Base-by-base conservation (phyloP, 1,140 invertebrate genomes). In the Heliothis subflexa region DNA sequence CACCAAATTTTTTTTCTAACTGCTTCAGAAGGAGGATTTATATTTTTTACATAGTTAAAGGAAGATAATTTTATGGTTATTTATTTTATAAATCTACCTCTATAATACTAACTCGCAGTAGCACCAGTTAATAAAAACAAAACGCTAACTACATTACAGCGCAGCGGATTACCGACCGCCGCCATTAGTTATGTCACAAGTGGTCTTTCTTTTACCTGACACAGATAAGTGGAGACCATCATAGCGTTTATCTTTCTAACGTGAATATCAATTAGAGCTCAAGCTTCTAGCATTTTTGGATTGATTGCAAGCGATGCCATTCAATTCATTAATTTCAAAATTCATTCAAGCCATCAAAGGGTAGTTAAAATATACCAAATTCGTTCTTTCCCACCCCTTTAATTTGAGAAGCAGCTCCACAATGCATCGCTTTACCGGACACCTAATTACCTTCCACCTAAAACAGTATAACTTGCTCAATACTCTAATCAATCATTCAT, bases 401-500 rank as follows among this genome's bases (percentile, higher is more conserved):
- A 12, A 18, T 14, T 18, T 1, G 9, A 1, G 21, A 45, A 49
- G 54, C 10, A 47, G 33, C 18, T 61, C 40, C 68, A 28, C 66
- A 16, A 13, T 59, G 61, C 78, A 75, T 61, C 64, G 50, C 54
- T 76, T 78, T 49, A 74, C 76, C 45, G 45, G 52, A 11, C 54
- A 49, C 55, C 18, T 50, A 61, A 74, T 50, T 59, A 40, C 52
- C 21, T 33, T 28, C 50, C 57, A 50, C 57, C 18, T 28, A 50
- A 10, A 33, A 62, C 64, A 28, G 21, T 50, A 68, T n/a, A 62
- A 74, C 72, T 74, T 74, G 66, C 61, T 78, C 74, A 77, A 55
- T 68, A 55, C 59, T 55, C 74, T 77, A 77, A 77, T 77, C 64
- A 77, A 77, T 68, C 62, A 68, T 77, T 70, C 50, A 77, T 68